phyloP scores from a whole-genome alignment of 2,888 invertebrate genomes.

The Boloria euphrosyne region DNA sequence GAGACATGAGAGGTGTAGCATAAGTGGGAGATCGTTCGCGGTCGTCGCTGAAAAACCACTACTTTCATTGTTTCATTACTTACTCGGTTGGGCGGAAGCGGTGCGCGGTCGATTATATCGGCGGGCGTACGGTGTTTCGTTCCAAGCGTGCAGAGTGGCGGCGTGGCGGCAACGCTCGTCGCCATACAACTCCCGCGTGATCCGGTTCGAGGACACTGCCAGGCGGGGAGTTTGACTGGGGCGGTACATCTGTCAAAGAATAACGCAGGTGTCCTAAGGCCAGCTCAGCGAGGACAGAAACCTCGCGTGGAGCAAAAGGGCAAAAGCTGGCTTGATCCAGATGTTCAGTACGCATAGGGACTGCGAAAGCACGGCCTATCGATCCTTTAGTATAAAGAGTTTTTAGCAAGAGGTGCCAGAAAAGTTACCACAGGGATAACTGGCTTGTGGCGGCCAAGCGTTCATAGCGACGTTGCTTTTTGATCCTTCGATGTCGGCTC shows the following conservation, averaged over 20 bases:
- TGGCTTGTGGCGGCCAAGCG: slow-evolving; percentile 85
- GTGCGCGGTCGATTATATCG: slow-evolving; percentile 49
- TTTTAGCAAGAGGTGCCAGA: slow-evolving; percentile 85
- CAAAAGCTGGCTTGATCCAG: slow-evolving; percentile 86
- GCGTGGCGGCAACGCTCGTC: slow-evolving; percentile 44
- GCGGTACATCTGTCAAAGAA: slow-evolving; percentile 85
- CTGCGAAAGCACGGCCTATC: slow-evolving; percentile 19
- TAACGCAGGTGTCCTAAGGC: slow-evolving; percentile 86
- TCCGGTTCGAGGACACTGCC: slow-evolving; percentile 83
- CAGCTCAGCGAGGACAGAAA: slow-evolving; percentile 86
- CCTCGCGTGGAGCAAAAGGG: slow-evolving; percentile 87
- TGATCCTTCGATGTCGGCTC: slow-evolving; percentile 89
- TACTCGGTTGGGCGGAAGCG: slow-evolving; percentile 54
- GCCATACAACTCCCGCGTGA: slow-evolving; percentile 73
- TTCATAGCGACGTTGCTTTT: slow-evolving; percentile 86
- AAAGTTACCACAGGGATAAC: slow-evolving; percentile 83
- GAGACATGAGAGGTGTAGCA: slow-evolving; percentile 16
- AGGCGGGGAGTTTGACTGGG: slow-evolving; percentile 86
- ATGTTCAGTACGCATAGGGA: slow-evolving; percentile 85
- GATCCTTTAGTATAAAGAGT: slow-evolving; percentile 57
- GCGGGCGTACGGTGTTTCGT: slow-evolving; percentile 50
- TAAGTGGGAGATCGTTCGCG: slow-evolving; percentile 59
- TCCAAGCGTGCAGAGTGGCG: slow-evolving; percentile 80
- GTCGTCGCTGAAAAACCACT: slow-evolving; percentile 60
- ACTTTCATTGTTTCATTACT: slow-evolving; percentile 58